phyloP scores from a whole-genome alignment of 2,113 vertebrate species.

The Urocynchramus pylzowi region DNA sequence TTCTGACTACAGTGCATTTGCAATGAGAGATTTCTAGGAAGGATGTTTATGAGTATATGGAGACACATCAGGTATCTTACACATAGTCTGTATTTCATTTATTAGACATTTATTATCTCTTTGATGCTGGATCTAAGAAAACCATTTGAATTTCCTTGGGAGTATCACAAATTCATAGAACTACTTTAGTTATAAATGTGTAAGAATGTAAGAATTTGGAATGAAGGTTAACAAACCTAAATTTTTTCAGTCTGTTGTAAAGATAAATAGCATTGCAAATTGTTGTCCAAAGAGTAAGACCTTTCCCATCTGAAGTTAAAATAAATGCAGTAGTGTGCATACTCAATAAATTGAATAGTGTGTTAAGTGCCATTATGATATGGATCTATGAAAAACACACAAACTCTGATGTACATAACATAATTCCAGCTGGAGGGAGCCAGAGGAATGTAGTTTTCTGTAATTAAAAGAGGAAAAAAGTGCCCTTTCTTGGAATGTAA shows the following conservation, averaged over 20 bases:
- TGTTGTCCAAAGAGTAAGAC: not conserved
- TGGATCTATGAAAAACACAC: not conserved
- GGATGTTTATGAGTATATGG: not conserved
- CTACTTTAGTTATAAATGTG: not conserved
- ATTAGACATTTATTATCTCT: not conserved
- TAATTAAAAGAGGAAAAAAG: not conserved
- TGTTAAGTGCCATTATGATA: not conserved
- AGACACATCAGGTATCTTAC: not conserved
- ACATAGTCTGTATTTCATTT: not conserved
- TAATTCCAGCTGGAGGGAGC: conserved; percentile 33
- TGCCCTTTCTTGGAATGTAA: not conserved
- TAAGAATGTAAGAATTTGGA: not conserved
- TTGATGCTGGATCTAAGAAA: not conserved
- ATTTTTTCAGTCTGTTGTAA: not conserved
- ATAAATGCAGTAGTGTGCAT: not conserved
- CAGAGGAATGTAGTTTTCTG: conserved; percentile 12
- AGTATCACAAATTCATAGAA: not conserved
- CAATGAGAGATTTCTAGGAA: not conserved
- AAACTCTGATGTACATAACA: not conserved
- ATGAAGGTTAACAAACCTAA: not conserved
- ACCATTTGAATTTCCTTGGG: not conserved
- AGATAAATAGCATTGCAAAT: not conserved
- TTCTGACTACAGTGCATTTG: not conserved
- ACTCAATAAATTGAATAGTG: not conserved
- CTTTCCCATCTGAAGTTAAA: not conserved